Evolutionary conservation across 2,888 invertebrate genomes (phyloP), one percentile per base, ranked within the genome.

Genomic region (Idaea biselata): DNA sequence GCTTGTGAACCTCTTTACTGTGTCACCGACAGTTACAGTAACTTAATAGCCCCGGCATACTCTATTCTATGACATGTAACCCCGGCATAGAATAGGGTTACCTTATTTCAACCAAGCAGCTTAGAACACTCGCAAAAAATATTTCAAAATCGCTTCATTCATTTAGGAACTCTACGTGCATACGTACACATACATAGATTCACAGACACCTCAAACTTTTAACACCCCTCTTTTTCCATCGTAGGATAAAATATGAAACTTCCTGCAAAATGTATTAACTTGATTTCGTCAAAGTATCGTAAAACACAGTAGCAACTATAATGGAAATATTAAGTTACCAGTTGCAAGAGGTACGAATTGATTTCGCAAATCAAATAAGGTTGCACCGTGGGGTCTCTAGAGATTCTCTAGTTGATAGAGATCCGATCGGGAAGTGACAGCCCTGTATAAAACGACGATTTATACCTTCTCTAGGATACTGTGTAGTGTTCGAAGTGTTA

Each of bases 301-400:
- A 7, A 44, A 44, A 44, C 44, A 14, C 11, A 44, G 14, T 8
- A 44, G 44, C 2, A 18, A 14, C 56, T 16, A 18, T 84, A 85
- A 85, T 82, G 79, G 83, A 76, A 81, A 82, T 86, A 86, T 87
- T 80, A 75, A 79, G 79, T 88, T 87, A 87, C 86, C 82, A 82
- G 73, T 74, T 82, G 83, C 79, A 79, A 80, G 76, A 76, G 82
- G 82, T 76, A 76, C 77, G 80, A 82, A 86, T 87, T 86, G 86
- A 86, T 88, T 86, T 80, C 80, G 72, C 81, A 84, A 87, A 87
- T 87, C 83, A 80, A 88, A 88, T 88, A 80, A 86, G 31, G 61
- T 59, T 64, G 61, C 56, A 61, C 55, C 57, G 57, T 17, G 56
- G 44, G 31, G 16, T 63, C 60, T 55, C 56, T 56, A 18, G 56